Evolutionary conservation across 1,140 invertebrate genomes (phyloP).

Genomic region (Drosophila fuyamai): DNA sequence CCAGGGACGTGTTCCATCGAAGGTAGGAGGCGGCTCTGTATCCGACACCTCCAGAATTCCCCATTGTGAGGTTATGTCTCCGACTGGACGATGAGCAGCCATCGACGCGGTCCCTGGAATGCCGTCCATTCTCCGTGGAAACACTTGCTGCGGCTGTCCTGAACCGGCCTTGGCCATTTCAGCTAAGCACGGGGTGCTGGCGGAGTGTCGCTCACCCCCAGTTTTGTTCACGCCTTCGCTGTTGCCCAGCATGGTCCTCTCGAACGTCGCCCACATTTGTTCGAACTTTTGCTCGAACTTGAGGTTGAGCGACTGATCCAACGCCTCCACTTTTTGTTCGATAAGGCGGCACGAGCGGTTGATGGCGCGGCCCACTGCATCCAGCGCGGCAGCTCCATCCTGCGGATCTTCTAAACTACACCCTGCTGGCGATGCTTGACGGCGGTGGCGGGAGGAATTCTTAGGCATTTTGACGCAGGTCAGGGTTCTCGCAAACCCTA

Average conservation of each 20-base stretch:
- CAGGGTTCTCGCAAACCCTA: not conserved
- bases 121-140: no score
- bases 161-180: no score
- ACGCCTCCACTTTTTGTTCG: not conserved
- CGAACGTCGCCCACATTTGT: not conserved
- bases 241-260: not conserved
- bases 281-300: not conserved
- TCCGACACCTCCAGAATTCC: not conserved
- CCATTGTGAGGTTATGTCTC: no score
- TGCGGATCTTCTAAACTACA: not conserved
- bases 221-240: no score
- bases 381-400: no score
- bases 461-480: no score
- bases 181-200: no score
- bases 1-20: not conserved
- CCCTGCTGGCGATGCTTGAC: not conserved
- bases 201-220: no score
- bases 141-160: no score
- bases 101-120: no score
- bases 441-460: not conserved
- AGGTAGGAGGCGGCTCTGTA: not conserved
- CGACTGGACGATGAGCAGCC: no score
- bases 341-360: not conserved
- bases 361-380: not conserved
- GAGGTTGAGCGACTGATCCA: slow-evolving; percentile 1